Percentiles rank a stretch among this genome's conserved stretches.
Conservation (phyloP, 2,113 vertebrate genomes). For the Hoplias malabaricus region DNA sequence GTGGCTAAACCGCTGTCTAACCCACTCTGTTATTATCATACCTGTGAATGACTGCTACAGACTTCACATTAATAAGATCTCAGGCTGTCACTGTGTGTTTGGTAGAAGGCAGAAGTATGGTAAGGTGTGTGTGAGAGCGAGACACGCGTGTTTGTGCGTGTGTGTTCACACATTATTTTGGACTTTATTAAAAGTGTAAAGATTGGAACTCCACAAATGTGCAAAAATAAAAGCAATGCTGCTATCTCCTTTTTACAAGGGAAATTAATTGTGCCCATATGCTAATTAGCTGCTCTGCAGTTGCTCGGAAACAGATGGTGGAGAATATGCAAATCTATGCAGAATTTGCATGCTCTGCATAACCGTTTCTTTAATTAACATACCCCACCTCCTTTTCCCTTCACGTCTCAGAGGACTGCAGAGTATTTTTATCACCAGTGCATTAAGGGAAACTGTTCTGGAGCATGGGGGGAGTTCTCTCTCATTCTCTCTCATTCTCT, state of each 20-base stretch:
- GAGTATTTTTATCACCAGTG: constrained; percentile 64
- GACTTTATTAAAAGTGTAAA: constrained; percentile 21
- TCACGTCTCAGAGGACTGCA: constrained; percentile 71
- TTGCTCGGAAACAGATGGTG: constrained; percentile 98
- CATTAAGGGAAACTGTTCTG: constrained; percentile 19
- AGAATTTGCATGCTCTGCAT: constrained; percentile 94
- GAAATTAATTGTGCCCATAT: constrained; percentile 98
- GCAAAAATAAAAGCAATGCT: constrained; percentile 48
- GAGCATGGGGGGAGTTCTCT: constrained; percentile 5
- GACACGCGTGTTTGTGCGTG: constrained; percentile 3
- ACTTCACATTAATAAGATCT: background rate
- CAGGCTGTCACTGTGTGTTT: constrained; percentile 31
- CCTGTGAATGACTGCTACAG: constrained; percentile 9
- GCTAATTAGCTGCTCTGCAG: constrained; percentile 93
- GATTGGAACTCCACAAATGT: constrained; percentile 1
- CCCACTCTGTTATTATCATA: constrained; percentile 33
- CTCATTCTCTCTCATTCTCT: background rate
- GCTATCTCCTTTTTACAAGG: constrained; percentile 90
- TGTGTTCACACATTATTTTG: background rate
- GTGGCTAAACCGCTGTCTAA: constrained; percentile 26
- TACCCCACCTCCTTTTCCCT: constrained; percentile 73
- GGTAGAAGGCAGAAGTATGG: constrained; percentile 78
- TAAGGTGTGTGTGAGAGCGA: background rate
- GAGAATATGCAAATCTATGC: constrained; percentile 99
- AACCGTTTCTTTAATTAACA: constrained; percentile 93